A percentile compares a stretch with the other conserved stretches of the same genome.
Conservation (phyloP, 1,140 invertebrate genomes). For the Zaprionus capensis region DNA sequence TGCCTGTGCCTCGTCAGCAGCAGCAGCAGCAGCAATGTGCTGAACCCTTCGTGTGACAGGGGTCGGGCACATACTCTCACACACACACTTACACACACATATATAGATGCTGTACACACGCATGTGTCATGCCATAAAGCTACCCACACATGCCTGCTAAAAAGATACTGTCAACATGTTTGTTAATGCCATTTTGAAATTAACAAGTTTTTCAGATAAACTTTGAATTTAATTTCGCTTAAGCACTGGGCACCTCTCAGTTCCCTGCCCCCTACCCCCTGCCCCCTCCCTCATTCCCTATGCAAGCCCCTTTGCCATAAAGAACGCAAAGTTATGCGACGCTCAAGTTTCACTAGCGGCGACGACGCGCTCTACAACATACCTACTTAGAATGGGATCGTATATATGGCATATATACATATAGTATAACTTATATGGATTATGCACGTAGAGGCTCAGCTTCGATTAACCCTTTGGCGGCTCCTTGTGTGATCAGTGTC, state of each 20-base stretch:
- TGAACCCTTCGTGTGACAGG: slow-evolving; percentile 16
- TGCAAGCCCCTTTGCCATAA: slow-evolving; percentile 25
- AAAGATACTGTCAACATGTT: slow-evolving; percentile 77
- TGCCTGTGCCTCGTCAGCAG: slow-evolving; percentile 63
- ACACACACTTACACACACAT: slow-evolving; percentile 21
- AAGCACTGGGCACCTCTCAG: slow-evolving; percentile 20
- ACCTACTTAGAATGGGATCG: slow-evolving; percentile 1
- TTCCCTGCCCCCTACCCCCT: not conserved
- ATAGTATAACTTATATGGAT: not conserved
- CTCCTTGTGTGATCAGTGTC: not conserved
- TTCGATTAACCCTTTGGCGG: slow-evolving; percentile 11
- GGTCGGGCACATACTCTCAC: slow-evolving; percentile 17
- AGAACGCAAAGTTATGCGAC: slow-evolving; percentile 39
- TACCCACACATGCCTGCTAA: slow-evolving; percentile 42
- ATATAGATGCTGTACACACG: not conserved
- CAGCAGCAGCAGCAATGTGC: slow-evolving; percentile 49
- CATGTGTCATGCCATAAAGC: slow-evolving; percentile 47
- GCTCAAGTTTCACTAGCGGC: not conserved
- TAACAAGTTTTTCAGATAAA: slow-evolving; percentile 81
- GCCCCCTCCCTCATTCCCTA: not conserved
- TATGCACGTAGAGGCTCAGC: not conserved
- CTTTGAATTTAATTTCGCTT: slow-evolving; percentile 75
- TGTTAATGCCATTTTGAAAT: slow-evolving; percentile 78
- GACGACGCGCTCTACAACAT: not conserved
- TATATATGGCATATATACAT: slow-evolving; percentile 5